Percentiles rank a stretch among this genome's conserved stretches.
Evolutionary conservation across 2,113 vertebrate species (phyloP).

Genomic region (Erinaceus europaeus): DNA sequence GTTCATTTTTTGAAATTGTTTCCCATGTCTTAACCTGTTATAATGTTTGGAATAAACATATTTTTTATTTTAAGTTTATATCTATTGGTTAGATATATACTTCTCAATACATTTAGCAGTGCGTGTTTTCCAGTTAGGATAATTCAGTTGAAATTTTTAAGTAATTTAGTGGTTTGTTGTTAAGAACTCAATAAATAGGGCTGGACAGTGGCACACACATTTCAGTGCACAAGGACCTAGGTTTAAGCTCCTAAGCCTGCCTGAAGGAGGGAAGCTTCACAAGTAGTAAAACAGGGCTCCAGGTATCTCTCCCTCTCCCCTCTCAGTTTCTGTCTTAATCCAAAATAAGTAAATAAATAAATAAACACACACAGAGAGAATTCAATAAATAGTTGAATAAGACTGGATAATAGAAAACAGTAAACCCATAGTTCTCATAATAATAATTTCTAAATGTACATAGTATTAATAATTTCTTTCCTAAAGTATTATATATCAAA

Average conservation of each 20-base stretch:
- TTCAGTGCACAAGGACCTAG: too few relatives aligned
- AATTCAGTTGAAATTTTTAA: background rate
- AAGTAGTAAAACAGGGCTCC: too few relatives aligned
- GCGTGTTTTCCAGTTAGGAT: background rate
- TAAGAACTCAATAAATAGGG: conserved; percentile 4
- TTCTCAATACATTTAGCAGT: too few relatives aligned
- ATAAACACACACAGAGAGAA: too few relatives aligned
- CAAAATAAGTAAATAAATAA: too few relatives aligned
- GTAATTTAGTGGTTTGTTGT: background rate
- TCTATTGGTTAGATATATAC: too few relatives aligned
- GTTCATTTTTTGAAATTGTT: conserved; percentile 1
- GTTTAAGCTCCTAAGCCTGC: too few relatives aligned
- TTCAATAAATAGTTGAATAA: too few relatives aligned
- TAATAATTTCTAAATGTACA: background rate
- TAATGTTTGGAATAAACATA: background rate
- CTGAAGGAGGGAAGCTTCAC: too few relatives aligned
- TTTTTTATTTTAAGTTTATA: background rate
- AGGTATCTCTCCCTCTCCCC: too few relatives aligned
- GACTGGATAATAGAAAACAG: background rate
- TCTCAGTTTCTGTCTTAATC: too few relatives aligned
- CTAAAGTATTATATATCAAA: background rate
- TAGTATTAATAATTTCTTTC: background rate
- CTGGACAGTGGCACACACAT: background rate
- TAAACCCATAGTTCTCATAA: background rate
- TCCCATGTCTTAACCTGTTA: background rate